A percentile compares a stretch with the other conserved stretches of the same genome.
These are phyloP conservation scores for Ascaphus truei DNA, from an alignment of 2,113 vertebrate genomes.

Conservation along the genomic window DNA sequence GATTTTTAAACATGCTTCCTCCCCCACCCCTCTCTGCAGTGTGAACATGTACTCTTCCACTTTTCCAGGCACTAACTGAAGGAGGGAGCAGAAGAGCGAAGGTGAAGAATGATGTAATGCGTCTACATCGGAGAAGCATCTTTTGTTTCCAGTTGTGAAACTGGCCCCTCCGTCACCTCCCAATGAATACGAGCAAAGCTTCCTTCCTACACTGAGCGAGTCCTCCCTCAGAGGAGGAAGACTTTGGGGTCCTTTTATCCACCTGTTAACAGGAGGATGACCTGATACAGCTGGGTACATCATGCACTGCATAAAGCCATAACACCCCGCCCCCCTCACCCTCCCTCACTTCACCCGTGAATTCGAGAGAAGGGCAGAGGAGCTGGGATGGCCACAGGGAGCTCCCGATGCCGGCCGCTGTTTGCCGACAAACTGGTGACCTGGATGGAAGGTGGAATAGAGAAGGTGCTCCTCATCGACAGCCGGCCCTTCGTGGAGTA, in stretches of 20 bases:
- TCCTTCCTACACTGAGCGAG: background rate
- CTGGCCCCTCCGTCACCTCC: slow-evolving; percentile 55
- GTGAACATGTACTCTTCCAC: background rate
- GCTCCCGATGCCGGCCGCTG: slow-evolving; percentile 61
- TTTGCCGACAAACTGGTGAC: slow-evolving; percentile 79
- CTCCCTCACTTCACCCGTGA: slow-evolving; percentile 67
- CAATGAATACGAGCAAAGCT: slow-evolving; percentile 59
- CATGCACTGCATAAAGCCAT: slow-evolving; percentile 76
- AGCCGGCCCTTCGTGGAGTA: slow-evolving; percentile 94
- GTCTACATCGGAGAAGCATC: slow-evolving; percentile 58
- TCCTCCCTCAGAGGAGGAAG: background rate
- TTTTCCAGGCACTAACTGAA: background rate
- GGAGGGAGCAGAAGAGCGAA: slow-evolving; percentile 52
- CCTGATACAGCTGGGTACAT: slow-evolving; percentile 56
- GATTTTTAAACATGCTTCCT: background rate
- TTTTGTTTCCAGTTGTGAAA: slow-evolving; percentile 58
- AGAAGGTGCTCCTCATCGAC: slow-evolving; percentile 86
- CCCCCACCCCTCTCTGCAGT: too few relatives aligned
- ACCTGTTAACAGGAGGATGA: slow-evolving; percentile 72
- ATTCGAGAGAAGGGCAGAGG: slow-evolving; percentile 49
- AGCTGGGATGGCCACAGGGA: slow-evolving; percentile 68
- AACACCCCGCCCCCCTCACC: too few relatives aligned
- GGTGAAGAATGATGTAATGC: slow-evolving; percentile 74
- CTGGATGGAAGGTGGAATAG: slow-evolving; percentile 81
- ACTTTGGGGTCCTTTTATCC: slow-evolving; percentile 8